Evolutionary conservation across 2,797 vertebrate genomes (phyloP).

Genomic region (Philypnodon macrostomus): DNA sequence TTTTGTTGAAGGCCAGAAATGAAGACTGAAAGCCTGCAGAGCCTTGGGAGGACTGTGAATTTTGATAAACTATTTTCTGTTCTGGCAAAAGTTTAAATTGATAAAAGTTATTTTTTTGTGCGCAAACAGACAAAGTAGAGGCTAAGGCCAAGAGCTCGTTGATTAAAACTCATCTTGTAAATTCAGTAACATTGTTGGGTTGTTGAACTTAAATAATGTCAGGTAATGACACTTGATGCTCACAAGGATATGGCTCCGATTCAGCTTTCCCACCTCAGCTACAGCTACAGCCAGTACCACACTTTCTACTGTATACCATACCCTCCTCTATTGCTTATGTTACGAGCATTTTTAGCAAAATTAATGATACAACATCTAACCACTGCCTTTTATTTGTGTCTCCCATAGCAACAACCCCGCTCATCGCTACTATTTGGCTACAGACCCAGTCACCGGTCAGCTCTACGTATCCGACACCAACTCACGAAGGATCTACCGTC

Average conservation of each 20-base stretch:
- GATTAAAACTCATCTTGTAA: background rate
- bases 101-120: constrained; percentile 1
- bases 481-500: constrained; percentile 90
- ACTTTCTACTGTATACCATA: too few species aligned
- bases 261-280: too few species aligned
- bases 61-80: background rate
- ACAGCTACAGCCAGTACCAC: too few species aligned
- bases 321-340: too few species aligned
- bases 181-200: background rate
- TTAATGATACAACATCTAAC: too few species aligned
- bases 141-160: background rate
- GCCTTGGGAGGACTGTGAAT: constrained; percentile 4
- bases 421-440: constrained; percentile 93
- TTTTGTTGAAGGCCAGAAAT: constrained; percentile 3
- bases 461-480: constrained; percentile 95
- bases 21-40: background rate
- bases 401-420: constrained; percentile 92
- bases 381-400: background rate
- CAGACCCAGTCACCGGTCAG: constrained; percentile 91
- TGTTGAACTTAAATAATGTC: background rate
- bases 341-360: too few species aligned
- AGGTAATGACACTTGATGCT: background rate
- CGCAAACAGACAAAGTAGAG: background rate
- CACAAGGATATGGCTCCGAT: too few species aligned
- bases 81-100: background rate